These are phyloP conservation scores for Acleris laterana DNA, from an alignment of 2,888 invertebrate species.

Conservation along the genomic window DNA sequence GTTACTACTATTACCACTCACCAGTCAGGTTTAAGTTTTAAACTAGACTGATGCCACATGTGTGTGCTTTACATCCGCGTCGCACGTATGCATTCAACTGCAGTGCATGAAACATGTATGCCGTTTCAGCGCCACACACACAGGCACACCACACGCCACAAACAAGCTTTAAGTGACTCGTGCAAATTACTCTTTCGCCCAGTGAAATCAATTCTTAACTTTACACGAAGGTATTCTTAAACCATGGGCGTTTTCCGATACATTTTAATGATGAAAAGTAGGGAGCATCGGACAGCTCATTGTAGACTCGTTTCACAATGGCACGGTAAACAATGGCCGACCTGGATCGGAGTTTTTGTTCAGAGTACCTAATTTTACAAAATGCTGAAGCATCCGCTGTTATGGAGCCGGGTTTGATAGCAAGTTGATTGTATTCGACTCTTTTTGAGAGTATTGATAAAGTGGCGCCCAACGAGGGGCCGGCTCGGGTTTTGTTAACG, in stretches of 20 bases:
- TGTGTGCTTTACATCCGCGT: slow-evolving; percentile 23
- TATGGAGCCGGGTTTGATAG: slow-evolving; percentile 38
- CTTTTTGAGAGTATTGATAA: slow-evolving; percentile 18
- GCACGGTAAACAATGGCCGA: slow-evolving; percentile 60
- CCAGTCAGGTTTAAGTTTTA: too few species aligned
- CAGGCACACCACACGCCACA: slow-evolving; percentile 14
- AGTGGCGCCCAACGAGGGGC: slow-evolving; percentile 42
- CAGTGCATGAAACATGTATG: slow-evolving; percentile 56
- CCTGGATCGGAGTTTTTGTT: slow-evolving; percentile 61
- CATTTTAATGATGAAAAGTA: slow-evolving; percentile 34
- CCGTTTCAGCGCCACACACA: slow-evolving; percentile 40
- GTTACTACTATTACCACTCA: too few species aligned
- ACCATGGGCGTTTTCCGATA: slow-evolving; percentile 30
- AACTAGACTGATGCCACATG: slow-evolving; percentile 33
- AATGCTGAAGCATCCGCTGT: slow-evolving; percentile 35
- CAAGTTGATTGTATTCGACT: slow-evolving; percentile 27
- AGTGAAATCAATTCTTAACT: slow-evolving; percentile 33
- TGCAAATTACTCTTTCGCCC: slow-evolving; percentile 16
- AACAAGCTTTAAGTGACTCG: slow-evolving; percentile 30
- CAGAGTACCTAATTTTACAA: slow-evolving; percentile 51
- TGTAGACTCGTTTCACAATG: slow-evolving; percentile 47
- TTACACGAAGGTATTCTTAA: slow-evolving; percentile 21
- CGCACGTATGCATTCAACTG: slow-evolving; percentile 44
- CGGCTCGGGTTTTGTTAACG: neutral
- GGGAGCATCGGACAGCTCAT: slow-evolving; percentile 31